Percentiles rank a stretch among this genome's conserved stretches.
These are phyloP conservation scores for Ailurus styani DNA, from an alignment of 2,113 vertebrate genomes.

Conservation along the genomic window DNA sequence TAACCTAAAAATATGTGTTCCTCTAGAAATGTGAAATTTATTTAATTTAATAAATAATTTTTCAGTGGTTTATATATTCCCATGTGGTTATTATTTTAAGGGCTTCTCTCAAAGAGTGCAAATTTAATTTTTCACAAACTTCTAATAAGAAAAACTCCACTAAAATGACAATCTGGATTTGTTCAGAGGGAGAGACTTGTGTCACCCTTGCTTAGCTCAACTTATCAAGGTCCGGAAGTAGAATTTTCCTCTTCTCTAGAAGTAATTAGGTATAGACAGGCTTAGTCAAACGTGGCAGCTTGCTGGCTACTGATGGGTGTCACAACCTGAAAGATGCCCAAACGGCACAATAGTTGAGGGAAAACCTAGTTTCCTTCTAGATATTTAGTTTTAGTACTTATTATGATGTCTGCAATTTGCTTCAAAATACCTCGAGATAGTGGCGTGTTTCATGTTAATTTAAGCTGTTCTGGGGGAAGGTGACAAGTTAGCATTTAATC, in stretches of 20 bases:
- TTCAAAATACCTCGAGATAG: background rate
- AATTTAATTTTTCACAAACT: constrained; percentile 5
- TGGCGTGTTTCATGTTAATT: background rate
- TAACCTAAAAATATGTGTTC: background rate
- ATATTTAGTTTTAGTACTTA: background rate
- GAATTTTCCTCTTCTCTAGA: background rate
- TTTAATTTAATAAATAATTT: background rate
- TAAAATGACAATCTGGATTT: background rate
- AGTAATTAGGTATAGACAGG: background rate
- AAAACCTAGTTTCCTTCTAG: background rate
- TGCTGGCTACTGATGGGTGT: background rate
- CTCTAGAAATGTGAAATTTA: background rate
- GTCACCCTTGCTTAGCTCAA: background rate
- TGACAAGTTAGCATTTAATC: background rate
- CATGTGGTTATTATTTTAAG: constrained; percentile 9
- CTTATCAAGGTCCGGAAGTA: background rate
- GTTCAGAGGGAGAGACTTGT: background rate
- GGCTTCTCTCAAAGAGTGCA: background rate
- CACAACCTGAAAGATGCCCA: background rate
- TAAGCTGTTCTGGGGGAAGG: background rate
- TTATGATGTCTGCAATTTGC: background rate
- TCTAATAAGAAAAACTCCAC: background rate
- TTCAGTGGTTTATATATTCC: background rate
- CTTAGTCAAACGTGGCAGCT: background rate
- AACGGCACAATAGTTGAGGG: background rate